Percentiles rank a stretch among this genome's conserved stretches.
These are phyloP conservation scores for Podarcis raffonei DNA, from an alignment of 2,113 vertebrate species.

Conservation along the genomic window DNA sequence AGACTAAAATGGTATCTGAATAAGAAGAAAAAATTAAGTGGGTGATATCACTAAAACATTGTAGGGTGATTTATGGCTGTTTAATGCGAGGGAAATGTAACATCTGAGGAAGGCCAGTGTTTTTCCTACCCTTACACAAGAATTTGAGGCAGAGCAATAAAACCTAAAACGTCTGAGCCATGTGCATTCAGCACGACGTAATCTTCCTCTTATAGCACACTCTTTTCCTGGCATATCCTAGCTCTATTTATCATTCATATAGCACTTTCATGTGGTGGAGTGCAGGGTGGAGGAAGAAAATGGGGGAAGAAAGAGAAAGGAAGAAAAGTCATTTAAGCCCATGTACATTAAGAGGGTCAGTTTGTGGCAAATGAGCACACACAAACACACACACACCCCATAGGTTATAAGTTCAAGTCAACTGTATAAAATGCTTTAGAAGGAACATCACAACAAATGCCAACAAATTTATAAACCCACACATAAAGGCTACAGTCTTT, in stretches of 20 bases:
- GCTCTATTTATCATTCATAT: conserved; percentile 38
- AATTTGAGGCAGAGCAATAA: conserved; percentile 25
- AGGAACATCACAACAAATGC: conserved; percentile 65
- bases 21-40: neutral
- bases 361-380: conserved; percentile 37
- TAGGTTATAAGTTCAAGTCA: conserved; percentile 56
- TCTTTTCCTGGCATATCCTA: conserved; percentile 35
- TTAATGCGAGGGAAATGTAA: conserved; percentile 2
- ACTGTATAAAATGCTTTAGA: conserved; percentile 68
- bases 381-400: conserved; percentile 21
- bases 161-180: conserved; percentile 2
- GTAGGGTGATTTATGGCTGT: conserved; percentile 17
- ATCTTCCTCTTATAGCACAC: conserved; percentile 31
- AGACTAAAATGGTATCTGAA: conserved; percentile 3
- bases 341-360: neutral
- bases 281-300: neutral
- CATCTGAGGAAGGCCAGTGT: conserved; percentile 12
- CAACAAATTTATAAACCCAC: conserved; percentile 17
- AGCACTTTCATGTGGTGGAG: conserved; percentile 18
- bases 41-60: conserved; percentile 1
- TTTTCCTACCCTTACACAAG: conserved; percentile 9
- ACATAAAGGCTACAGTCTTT: too few relatives aligned
- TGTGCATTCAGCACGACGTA: conserved; percentile 15
- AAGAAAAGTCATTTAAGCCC: conserved; percentile 42
- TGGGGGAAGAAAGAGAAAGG: neutral